Evolutionary conservation across 2,797 vertebrate genomes (phyloP).

Genomic region (Limosa lapponica): DNA sequence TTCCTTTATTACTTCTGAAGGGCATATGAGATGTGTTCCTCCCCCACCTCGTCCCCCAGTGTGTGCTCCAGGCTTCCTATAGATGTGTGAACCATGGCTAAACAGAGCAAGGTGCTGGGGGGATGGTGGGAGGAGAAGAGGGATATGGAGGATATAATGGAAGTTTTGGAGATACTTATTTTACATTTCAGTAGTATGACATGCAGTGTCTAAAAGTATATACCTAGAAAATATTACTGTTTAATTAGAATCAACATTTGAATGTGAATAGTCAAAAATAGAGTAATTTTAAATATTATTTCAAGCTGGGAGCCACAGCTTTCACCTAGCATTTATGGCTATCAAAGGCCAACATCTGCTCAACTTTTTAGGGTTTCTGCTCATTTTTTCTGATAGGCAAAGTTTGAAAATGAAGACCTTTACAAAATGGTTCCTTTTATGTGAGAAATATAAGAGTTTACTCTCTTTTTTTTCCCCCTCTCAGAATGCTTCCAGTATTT

Average conservation of each 20-base stretch:
- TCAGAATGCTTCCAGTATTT: neutral
- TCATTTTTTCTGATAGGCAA: neutral
- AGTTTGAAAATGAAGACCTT: neutral
- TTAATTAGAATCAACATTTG: neutral
- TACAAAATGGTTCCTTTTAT: neutral
- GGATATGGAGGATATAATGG: neutral
- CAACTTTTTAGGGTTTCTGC: neutral
- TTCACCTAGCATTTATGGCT: neutral
- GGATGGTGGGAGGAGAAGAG: rapidly evolving
- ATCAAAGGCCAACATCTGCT: neutral
- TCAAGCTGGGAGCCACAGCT: neutral
- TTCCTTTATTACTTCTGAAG: neutral
- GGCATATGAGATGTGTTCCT: neutral
- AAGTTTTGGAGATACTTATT: neutral
- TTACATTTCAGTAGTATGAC: neutral
- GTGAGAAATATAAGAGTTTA: neutral
- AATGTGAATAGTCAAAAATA: neutral
- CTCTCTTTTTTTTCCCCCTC: neutral
- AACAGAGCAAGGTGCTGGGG: neutral
- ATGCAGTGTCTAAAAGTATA: rapidly evolving
- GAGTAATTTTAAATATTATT: neutral
- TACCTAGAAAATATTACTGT: neutral
- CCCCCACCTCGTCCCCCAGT: rapidly evolving
- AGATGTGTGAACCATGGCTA: neutral
- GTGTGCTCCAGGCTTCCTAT: neutral